Percentiles rank a stretch among this genome's conserved stretches.
Conservation (phyloP, 1,140 invertebrate species). For the Nymphalis io region DNA sequence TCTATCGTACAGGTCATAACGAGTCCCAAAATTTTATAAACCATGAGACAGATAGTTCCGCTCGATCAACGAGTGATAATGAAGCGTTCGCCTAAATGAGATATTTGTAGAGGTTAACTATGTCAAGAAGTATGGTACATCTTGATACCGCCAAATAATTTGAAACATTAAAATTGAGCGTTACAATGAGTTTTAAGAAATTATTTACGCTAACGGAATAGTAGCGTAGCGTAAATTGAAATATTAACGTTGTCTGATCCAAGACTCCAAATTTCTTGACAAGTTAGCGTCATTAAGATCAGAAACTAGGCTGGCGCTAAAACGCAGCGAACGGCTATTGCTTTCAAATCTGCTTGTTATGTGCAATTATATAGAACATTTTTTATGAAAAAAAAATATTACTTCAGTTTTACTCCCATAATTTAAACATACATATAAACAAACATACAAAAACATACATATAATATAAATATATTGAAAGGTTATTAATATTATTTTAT, state of each 20-base stretch:
- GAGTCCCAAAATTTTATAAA: slow-evolving; percentile 70
- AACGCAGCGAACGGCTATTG: slow-evolving; percentile 62
- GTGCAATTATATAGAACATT: too few relatives aligned
- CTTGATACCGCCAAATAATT: slow-evolving; percentile 10
- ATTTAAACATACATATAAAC: too few relatives aligned
- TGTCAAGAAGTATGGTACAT: slow-evolving; percentile 46
- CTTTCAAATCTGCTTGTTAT: slow-evolving; percentile 51
- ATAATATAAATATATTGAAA: too few relatives aligned
- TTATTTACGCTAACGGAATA: slow-evolving; percentile 7
- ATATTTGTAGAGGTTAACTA: slow-evolving; percentile 48
- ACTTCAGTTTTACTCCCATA: too few relatives aligned
- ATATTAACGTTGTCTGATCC: slow-evolving; percentile 8
- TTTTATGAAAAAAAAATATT: too few relatives aligned
- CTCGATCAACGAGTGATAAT: slow-evolving; percentile 69
- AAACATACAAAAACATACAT: too few relatives aligned
- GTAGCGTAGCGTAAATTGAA: slow-evolving; percentile 14
- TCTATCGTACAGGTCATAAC: slow-evolving; percentile 65
- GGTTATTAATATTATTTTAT: not conserved
- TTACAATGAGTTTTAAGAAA: slow-evolving; percentile 8
- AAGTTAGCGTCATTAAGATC: slow-evolving; percentile 63
- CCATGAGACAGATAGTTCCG: slow-evolving; percentile 72
- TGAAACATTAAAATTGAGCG: slow-evolving; percentile 27
- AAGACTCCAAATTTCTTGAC: slow-evolving; percentile 49
- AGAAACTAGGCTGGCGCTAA: slow-evolving; percentile 65
- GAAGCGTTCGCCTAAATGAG: slow-evolving; percentile 70